Percentiles rank a stretch among this genome's conserved stretches.
phyloP scores from a whole-genome alignment of 2,888 invertebrate genomes.

The Agriopis marginaria region DNA sequence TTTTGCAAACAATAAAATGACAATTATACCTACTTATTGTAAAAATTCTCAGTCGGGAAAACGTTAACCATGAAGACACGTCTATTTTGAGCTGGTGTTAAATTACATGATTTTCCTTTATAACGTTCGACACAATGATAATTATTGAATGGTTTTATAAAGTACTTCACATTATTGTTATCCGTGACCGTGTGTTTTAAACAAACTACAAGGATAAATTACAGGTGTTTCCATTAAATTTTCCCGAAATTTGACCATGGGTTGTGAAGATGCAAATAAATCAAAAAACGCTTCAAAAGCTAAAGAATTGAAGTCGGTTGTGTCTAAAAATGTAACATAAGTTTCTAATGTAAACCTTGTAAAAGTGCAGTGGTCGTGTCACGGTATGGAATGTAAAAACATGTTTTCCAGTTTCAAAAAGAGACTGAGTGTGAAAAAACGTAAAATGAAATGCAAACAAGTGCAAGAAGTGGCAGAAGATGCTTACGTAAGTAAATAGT shows the following conservation, averaged over 20 bases:
- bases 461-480: slow-evolving; percentile 47
- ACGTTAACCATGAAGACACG: slow-evolving; percentile 59
- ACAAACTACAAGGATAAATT: neutral
- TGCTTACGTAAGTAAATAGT: slow-evolving; percentile 39
- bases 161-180: slow-evolving; percentile 8
- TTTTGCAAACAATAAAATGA: slow-evolving; percentile 55
- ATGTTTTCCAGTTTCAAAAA: slow-evolving; percentile 64
- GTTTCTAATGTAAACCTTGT: slow-evolving; percentile 11
- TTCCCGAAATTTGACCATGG: neutral
- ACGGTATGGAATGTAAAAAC: slow-evolving; percentile 43
- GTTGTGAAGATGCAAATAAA: neutral
- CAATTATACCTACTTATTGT: slow-evolving; percentile 42
- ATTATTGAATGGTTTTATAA: slow-evolving; percentile 1
- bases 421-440: slow-evolving; percentile 63
- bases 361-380: slow-evolving; percentile 16
- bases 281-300: neutral
- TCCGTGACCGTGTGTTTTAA: neutral
- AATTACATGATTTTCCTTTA: slow-evolving; percentile 26
- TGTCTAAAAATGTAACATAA: neutral
- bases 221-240: neutral
- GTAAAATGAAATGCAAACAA: slow-evolving; percentile 50
- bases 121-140: slow-evolving; percentile 1
- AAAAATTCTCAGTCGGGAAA: slow-evolving; percentile 61
- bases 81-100: slow-evolving; percentile 35
- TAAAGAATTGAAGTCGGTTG: slow-evolving; percentile 1